Evolutionary conservation across 2,113 vertebrate species (phyloP).

Genomic region (human (Homo sapiens)): DNA sequence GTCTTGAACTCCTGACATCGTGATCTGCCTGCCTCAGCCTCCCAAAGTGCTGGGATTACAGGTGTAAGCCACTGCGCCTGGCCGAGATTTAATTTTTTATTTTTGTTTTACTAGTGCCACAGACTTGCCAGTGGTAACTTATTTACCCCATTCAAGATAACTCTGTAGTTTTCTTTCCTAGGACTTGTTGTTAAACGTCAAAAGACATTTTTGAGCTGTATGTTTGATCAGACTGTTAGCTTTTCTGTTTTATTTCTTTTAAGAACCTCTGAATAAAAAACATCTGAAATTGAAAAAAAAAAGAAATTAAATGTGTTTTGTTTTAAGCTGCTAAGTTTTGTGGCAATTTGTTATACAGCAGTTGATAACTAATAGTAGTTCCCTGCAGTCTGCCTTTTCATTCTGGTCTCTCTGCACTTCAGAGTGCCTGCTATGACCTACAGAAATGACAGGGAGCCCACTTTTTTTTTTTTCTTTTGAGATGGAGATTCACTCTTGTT

Average conservation of each 20-base stretch:
- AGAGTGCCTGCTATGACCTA: neutral
- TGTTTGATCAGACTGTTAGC: constrained; percentile 95
- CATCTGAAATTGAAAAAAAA: constrained; percentile 72
- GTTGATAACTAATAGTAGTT: neutral
- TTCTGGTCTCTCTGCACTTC: neutral
- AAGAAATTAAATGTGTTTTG: too few relatives aligned
- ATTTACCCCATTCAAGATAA: constrained; percentile 95
- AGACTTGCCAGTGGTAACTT: constrained; percentile 96
- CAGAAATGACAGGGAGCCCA: neutral
- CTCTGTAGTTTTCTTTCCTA: constrained; percentile 94
- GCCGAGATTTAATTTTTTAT: constrained; percentile 89
- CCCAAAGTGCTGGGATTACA: too few relatives aligned
- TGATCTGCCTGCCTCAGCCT: too few relatives aligned
- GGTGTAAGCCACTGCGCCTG: too few relatives aligned
- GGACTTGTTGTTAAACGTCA: constrained; percentile 95
- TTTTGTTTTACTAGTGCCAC: constrained; percentile 97
- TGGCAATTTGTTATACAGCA: neutral
- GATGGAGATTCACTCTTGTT: too few relatives aligned
- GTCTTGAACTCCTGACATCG: too few relatives aligned
- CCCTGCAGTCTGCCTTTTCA: neutral
- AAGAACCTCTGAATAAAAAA: constrained; percentile 98
- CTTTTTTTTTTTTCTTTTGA: too few relatives aligned
- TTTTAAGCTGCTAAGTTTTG: neutral
- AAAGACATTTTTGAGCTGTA: constrained; percentile 95
- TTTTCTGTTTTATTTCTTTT: constrained; percentile 97